These are phyloP conservation scores for Chrysocyon brachyurus DNA, from an alignment of 2,797 vertebrate species.

Conservation along the genomic window DNA sequence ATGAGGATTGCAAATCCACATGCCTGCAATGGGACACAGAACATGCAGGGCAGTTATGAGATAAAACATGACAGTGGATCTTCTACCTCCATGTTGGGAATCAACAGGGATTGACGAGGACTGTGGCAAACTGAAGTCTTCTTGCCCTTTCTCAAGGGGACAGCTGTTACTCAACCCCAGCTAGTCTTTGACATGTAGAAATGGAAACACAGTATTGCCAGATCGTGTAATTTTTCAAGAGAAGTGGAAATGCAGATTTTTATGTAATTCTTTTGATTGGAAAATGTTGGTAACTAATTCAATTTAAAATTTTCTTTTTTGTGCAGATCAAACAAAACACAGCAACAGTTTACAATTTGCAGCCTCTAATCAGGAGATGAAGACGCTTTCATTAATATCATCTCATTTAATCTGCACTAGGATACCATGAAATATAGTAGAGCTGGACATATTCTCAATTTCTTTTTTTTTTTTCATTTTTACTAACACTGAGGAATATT, in stretches of 20 bases:
- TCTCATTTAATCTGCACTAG: conserved; percentile 19
- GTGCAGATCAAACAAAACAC: not conserved
- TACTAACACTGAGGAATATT: conserved; percentile 56
- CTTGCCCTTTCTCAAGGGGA: not conserved
- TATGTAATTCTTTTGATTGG: conserved; percentile 27
- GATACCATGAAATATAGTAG: not conserved
- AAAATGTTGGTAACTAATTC: conserved; percentile 9
- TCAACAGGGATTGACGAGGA: not conserved
- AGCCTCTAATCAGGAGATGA: not conserved
- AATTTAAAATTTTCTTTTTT: conserved; percentile 26
- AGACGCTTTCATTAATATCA: not conserved
- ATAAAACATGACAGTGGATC: not conserved
- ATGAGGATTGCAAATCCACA: not conserved
- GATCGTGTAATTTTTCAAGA: conserved; percentile 39
- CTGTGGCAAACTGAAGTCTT: not conserved
- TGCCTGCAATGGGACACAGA: not conserved
- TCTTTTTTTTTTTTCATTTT: conserved; percentile 14
- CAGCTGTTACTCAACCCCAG: not conserved
- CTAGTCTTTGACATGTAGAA: not conserved
- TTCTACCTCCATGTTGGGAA: not conserved
- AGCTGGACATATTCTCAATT: not conserved
- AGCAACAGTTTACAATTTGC: not conserved
- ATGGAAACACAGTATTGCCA: not conserved
- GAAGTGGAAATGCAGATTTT: not conserved
- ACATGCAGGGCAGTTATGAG: not conserved